A percentile compares a stretch with the other conserved stretches of the same genome.
Evolutionary conservation across 2,113 vertebrate species (phyloP).

Genomic region (Campylomormyrus tamandua): DNA sequence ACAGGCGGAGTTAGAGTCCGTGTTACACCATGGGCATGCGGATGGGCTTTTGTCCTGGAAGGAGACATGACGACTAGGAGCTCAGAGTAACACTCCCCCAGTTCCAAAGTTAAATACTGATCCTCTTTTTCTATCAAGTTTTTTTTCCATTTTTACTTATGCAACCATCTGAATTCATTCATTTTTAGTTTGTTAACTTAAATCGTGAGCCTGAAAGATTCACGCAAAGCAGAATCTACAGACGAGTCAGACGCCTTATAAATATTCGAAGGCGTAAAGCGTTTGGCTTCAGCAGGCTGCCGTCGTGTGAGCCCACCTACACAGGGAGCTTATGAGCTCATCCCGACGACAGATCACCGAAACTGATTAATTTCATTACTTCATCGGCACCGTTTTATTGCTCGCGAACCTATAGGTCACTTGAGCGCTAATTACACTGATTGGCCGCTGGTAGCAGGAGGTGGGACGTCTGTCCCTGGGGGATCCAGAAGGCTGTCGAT

Average conservation of each 20-base stretch:
- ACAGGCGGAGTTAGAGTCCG: neutral
- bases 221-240: neutral
- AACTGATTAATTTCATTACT: neutral
- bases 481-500: constrained; percentile 26
- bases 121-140: neutral
- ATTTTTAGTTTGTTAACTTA: neutral
- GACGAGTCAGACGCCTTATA: neutral
- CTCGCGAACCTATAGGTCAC: neutral
- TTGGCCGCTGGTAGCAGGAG: neutral
- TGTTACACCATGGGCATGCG: neutral
- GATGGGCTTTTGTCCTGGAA: neutral
- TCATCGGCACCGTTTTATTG: neutral
- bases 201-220: neutral
- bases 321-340: neutral
- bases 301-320: neutral
- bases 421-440: neutral
- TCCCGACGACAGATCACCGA: neutral
- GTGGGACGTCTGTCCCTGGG: neutral
- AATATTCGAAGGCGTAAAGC: neutral
- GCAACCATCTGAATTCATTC: neutral
- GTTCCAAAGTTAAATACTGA: neutral
- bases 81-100: neutral
- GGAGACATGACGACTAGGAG: neutral
- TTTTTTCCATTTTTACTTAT: neutral
- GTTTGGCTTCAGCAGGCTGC: neutral